A percentile compares a stretch with the other conserved stretches of the same genome.
phyloP scores from a whole-genome alignment of 1,140 invertebrate genomes.

The Stratiolaelaps scimitus region DNA sequence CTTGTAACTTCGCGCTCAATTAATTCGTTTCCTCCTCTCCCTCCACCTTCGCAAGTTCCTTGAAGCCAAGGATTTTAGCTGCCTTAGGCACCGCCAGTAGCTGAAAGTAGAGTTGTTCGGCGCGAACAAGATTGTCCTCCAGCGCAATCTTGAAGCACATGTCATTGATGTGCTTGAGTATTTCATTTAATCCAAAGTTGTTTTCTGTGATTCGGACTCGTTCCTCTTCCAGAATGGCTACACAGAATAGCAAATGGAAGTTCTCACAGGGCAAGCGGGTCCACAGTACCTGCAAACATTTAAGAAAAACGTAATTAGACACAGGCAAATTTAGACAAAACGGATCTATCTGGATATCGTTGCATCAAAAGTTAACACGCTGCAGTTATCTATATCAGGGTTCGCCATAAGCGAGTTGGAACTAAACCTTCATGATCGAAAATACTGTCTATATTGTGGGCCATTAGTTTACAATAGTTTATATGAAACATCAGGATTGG shows the following conservation, averaged over 20 bases:
- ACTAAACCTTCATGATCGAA: too few species aligned
- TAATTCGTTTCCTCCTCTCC: neutral
- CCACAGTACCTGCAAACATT: constrained; percentile 59
- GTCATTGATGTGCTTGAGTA: constrained; percentile 90
- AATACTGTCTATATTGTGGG: too few species aligned
- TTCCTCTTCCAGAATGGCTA: constrained; percentile 78
- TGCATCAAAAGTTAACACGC: neutral
- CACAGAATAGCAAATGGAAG: constrained; percentile 79
- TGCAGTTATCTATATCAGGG: too few species aligned
- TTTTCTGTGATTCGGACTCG: constrained; percentile 71
- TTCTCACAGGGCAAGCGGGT: constrained; percentile 79
- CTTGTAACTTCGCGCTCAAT: too few species aligned
- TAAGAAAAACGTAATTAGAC: constrained; percentile 22
- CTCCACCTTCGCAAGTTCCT: neutral
- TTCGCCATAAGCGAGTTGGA: too few species aligned
- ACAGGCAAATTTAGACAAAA: neutral
- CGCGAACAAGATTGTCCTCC: constrained; percentile 60
- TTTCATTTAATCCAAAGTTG: constrained; percentile 86
- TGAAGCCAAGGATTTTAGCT: constrained; percentile 1
- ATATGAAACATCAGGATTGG: neutral
- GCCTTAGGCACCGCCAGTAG: constrained; percentile 40
- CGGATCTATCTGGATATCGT: neutral
- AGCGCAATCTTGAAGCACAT: constrained; percentile 69
- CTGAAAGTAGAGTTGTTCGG: constrained; percentile 77
- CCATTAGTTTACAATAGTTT: neutral